Evolutionary conservation across 2,888 invertebrate genomes (phyloP), one percentile per base, ranked within the genome.

Genomic region (Oligia strigilis): DNA sequence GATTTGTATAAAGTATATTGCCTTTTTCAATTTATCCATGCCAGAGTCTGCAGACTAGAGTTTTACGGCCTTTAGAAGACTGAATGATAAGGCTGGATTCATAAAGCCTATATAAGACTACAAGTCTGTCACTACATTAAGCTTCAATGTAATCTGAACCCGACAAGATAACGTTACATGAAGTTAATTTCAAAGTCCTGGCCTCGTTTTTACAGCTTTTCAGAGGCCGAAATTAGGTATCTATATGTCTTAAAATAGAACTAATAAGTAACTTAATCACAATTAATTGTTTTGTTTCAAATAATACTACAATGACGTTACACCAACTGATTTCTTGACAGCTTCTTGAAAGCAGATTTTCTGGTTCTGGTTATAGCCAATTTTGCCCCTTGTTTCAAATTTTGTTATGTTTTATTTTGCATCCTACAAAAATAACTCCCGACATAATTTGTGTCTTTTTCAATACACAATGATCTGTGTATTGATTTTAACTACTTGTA

Each of bases 111-210:
- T 49, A 67, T 43, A 67, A 55, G 55, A 49, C 19, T 29, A 52
- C 8, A 49, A 13, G 23, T 9, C 62, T 75, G 71, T 64, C 71
- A 58, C 62, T n/a, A 64, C 75, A 75, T 74, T 72, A 85, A 74
- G 55, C 82, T 36, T n/a, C 36, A 84, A 80, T 72, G 82, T 81
- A 58, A 58, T 43, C 29, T 64, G 40, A 85, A 11, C 66, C 40
- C 40, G 19, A 66, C 81, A 55, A 43, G 5, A 81, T 36, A 81
- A 36, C 19, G n/a, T 60, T 60, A 66, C 71, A 23, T 14, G 14
- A 66, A 49, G 66, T 66, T 75, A 71, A 52, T 62, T 36, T 5
- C 14, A 14, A 75, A 72, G 64, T 1, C 71, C 40, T 62, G n/a
- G 4, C 23, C 23, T 49, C 13, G 5, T 65, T 58, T 29, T 29